A percentile compares a stretch with the other conserved stretches of the same genome.
These are phyloP conservation scores for Falco peregrinus DNA, from an alignment of 2,797 vertebrate species.

Conservation along the genomic window DNA sequence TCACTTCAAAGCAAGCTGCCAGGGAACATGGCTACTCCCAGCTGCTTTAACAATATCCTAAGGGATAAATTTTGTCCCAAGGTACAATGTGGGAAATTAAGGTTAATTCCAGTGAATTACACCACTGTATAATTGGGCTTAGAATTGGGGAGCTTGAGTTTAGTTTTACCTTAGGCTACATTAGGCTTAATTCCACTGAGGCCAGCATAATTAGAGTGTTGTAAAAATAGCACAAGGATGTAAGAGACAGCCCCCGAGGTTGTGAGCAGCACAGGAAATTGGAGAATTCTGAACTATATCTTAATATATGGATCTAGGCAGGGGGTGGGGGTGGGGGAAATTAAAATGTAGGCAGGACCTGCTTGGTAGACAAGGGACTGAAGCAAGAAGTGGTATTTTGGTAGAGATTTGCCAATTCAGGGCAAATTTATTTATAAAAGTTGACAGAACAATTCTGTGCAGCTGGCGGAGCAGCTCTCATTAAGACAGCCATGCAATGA, in stretches of 20 bases:
- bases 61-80: not conserved
- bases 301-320: not conserved
- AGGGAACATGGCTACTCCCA: not conserved
- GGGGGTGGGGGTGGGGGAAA: no score
- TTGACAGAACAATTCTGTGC: not conserved
- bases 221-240: slow-evolving; percentile 32
- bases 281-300: not conserved
- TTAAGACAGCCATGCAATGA: not conserved
- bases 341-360: not conserved
- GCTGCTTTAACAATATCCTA: not conserved
- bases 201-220: not conserved
- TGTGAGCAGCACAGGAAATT: not conserved
- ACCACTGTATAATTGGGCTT: not conserved
- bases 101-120: slow-evolving; percentile 1
- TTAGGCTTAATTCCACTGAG: not conserved
- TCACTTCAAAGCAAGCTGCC: not conserved
- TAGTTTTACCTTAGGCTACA: not conserved
- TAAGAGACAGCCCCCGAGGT: not conserved
- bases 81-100: not conserved
- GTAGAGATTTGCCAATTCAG: not conserved
- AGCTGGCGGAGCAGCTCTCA: not conserved
- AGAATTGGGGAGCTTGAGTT: not conserved
- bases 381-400: not conserved
- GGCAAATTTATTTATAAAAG: not conserved
- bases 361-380: not conserved